Evolutionary conservation across 2,797 vertebrate species (phyloP).

Genomic region (Natrix natrix): DNA sequence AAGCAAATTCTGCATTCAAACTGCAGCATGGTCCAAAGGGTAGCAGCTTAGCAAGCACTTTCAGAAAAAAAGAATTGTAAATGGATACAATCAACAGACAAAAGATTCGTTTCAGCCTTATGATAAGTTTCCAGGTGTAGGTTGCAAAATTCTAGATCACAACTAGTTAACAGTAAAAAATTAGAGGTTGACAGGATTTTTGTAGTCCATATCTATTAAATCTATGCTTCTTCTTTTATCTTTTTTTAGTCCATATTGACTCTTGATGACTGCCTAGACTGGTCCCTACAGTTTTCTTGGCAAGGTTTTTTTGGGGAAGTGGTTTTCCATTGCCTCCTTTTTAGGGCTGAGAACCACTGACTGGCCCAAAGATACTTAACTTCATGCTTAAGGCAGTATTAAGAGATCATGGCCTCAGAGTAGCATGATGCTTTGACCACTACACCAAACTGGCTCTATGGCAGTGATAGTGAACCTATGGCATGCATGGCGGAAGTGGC

Average conservation of each 20-base stretch:
- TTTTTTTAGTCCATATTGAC: neutral
- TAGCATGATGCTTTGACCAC: neutral
- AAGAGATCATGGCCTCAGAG: neutral
- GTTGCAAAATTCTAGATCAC: neutral
- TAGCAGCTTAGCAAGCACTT: neutral
- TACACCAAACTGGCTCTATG: neutral
- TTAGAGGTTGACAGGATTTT: neutral
- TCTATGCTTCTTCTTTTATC: neutral
- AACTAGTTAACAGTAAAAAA: neutral
- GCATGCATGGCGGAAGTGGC: too few relatives aligned
- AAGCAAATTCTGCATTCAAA: neutral
- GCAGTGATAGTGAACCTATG: too few relatives aligned
- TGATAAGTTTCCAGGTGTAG: neutral
- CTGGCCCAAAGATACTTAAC: neutral
- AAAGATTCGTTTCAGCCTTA: neutral
- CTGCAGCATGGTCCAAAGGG: neutral
- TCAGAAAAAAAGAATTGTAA: neutral
- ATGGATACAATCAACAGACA: neutral
- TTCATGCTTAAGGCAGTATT: neutral
- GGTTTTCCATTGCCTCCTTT: neutral
- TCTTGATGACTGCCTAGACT: neutral
- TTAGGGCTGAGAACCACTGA: neutral
- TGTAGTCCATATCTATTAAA: neutral
- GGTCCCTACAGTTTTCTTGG: neutral
- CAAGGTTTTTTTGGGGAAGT: neutral